phyloP scores from a whole-genome alignment of 1,140 invertebrate genomes.

The Hylaeus anthracinus region DNA sequence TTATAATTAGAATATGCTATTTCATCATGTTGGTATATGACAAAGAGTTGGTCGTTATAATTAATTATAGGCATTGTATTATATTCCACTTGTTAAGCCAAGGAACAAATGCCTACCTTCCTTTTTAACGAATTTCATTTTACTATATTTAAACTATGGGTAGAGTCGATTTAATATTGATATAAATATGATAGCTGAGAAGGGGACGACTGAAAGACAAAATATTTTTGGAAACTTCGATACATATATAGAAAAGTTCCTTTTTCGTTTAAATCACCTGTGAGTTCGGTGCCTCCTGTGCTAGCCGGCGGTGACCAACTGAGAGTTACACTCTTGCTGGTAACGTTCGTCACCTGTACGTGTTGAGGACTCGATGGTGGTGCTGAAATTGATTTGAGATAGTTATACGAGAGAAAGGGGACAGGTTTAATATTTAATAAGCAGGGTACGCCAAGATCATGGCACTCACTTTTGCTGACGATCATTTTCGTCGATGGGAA shows the following conservation, averaged over 20 bases:
- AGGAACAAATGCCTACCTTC: too few species aligned
- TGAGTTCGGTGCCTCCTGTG: conserved; percentile 93
- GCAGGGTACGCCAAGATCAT: neutral
- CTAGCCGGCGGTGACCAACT: conserved; percentile 92
- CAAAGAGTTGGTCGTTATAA: too few species aligned
- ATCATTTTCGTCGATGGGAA: conserved; percentile 81
- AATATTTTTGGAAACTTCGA: neutral
- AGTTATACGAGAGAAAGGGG: neutral
- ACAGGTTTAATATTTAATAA: neutral
- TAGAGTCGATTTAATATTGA: too few species aligned
- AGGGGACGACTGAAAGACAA: too few species aligned
- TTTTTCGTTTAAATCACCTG: conserved; percentile 81
- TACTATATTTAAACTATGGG: too few species aligned
- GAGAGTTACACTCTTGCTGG: conserved; percentile 91
- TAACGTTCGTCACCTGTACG: conserved; percentile 89
- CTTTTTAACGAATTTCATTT: too few species aligned
- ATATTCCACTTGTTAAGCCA: too few species aligned
- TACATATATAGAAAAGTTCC: neutral
- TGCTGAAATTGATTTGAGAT: conserved; percentile 81
- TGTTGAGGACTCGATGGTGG: conserved; percentile 91
- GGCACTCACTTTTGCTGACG: conserved; percentile 73
- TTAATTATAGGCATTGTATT: too few species aligned
- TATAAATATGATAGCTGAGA: too few species aligned
- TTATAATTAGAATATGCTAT: too few species aligned
- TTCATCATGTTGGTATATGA: too few species aligned